Base-by-base conservation (phyloP, 1,140 invertebrate genomes). In the Hydropsyche tenuis region DNA sequence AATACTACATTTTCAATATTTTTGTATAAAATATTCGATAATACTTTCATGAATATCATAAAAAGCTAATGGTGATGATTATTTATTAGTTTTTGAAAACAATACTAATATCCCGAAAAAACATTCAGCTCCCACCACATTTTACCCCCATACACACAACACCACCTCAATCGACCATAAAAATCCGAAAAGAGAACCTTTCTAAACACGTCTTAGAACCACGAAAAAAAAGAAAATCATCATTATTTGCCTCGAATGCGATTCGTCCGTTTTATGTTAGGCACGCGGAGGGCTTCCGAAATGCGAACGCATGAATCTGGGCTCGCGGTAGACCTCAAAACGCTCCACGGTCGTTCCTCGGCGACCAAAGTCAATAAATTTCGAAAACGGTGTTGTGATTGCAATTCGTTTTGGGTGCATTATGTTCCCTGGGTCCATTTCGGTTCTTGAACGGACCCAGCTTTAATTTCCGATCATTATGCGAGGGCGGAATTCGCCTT, bases 381-480 rank as follows among this genome's bases (percentile, higher is more conserved):
- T 68, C 60, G 12, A 23, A 65, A n/a, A 71, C 43, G 1, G 60
- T 75, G 69, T 72, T 75, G 69, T 63, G 70, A 68, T 43, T 65
- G 63, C 74, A 56, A 75, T 75, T 51, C 65, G 69, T 75, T 75
- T 72, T 53, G 20, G 64, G 69, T 75, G 74, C 74, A 75, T 68
- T 75, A 71, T 66, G 30, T 73, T 73, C 37, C 11, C 16, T 42
- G 3, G 18, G n/a, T 69, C 66, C 66, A 51, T 71, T 75, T 43
- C 53, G 48, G 62, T 65, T 45, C 43, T 30, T 65, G 20, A 42
- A 65, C 42, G n/a, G 69, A 22, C 9, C 18, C 22, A 30, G 37
- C 22, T 64, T 72, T 75, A 75, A 75, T 75, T 75, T 75, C 70
- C 74, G 42, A 75, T 73, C 74, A 75, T 75, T 75, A 75, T 62